A percentile compares a stretch with the other conserved stretches of the same genome.
These are phyloP conservation scores for Lepisosteus oculatus DNA, from an alignment of 2,113 vertebrate genomes.

Conservation along the genomic window DNA sequence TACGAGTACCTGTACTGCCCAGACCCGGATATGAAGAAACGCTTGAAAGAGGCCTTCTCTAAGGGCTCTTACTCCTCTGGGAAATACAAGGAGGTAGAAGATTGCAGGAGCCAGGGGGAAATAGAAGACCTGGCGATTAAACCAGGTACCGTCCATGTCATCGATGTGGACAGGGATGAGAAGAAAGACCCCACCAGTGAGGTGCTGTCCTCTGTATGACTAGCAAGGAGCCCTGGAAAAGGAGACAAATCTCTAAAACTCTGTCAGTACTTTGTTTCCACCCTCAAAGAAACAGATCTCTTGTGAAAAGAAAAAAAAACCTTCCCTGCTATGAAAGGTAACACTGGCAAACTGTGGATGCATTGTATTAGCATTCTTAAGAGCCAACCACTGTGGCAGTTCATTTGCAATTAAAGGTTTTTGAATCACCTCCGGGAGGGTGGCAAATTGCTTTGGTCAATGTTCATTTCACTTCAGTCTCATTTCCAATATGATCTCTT, in stretches of 20 bases:
- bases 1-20: conserved; percentile 91
- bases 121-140: conserved; percentile 72
- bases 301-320: conserved; percentile 17
- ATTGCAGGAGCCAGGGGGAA: conserved; percentile 67
- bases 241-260: conserved; percentile 66
- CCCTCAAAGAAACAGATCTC: conserved; percentile 42
- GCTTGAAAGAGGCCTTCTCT: conserved; percentile 72
- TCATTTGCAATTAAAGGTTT: too few species aligned
- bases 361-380: too few species aligned
- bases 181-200: conserved; percentile 78
- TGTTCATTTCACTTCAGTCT: too few species aligned
- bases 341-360: too few species aligned
- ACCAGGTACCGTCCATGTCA: conserved; percentile 65
- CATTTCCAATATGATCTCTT: too few species aligned
- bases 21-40: conserved; percentile 74
- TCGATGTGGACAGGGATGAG: conserved; percentile 71
- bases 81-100: conserved; percentile 80
- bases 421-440: too few species aligned
- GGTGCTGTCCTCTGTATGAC: conserved; percentile 88
- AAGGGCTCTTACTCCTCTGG: conserved; percentile 69
- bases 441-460: too few species aligned
- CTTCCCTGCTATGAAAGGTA: not conserved
- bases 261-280: not conserved
- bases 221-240: conserved; percentile 79
- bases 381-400: too few species aligned